Evolutionary conservation across 2,797 vertebrate species (phyloP).

Genomic region (Sphenopsis melanotis): DNA sequence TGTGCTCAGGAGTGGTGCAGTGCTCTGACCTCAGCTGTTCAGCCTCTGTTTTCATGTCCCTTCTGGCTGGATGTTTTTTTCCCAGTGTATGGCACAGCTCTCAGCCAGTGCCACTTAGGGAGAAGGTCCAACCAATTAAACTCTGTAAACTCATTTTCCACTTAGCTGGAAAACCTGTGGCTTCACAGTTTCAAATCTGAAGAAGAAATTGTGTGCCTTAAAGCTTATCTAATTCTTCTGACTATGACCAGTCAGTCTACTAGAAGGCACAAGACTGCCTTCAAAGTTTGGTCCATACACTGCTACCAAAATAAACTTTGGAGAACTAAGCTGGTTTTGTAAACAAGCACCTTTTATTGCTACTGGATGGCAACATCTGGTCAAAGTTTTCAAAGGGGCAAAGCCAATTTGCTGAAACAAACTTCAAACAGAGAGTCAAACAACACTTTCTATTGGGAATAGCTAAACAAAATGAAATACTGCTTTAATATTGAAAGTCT

Average conservation of each 20-base stretch:
- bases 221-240: neutral
- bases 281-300: neutral
- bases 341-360: neutral
- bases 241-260: neutral
- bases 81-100: neutral
- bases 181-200: neutral
- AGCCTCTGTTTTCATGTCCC: neutral
- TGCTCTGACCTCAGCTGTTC: neutral
- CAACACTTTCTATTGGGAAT: neutral
- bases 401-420: neutral
- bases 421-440: neutral
- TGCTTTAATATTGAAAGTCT: neutral
- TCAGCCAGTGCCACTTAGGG: neutral
- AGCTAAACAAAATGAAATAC: neutral
- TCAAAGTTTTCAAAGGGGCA: neutral
- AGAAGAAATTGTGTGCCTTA: neutral
- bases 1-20: rapidly evolving
- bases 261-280: neutral
- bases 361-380: neutral
- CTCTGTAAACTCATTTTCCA: neutral
- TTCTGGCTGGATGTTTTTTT: neutral
- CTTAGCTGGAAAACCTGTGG: neutral
- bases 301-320: neutral
- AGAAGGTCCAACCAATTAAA: neutral
- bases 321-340: neutral